phyloP scores from a whole-genome alignment of 2,113 vertebrate species.

The Eira barbara region DNA sequence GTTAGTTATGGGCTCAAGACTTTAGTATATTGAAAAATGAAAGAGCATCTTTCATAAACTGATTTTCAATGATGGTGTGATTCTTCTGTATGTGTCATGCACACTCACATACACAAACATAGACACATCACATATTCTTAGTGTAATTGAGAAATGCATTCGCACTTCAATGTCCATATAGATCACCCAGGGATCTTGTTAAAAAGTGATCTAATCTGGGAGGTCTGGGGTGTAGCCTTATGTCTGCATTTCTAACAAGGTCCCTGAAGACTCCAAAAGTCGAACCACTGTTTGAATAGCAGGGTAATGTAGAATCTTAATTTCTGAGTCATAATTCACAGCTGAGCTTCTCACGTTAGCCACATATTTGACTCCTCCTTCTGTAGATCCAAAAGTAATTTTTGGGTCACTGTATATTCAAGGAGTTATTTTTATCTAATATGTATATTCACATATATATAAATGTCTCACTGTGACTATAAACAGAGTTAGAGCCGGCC shows the following conservation, averaged over 20 bases:
- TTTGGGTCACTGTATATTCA: background rate
- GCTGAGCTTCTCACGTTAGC: background rate
- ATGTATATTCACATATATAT: background rate
- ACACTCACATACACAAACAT: background rate
- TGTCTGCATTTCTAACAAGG: background rate
- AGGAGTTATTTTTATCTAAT: conserved; percentile 13
- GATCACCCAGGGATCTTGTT: background rate
- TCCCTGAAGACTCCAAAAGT: background rate
- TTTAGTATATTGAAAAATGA: background rate
- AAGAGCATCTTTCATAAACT: background rate
- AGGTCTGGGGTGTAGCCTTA: background rate
- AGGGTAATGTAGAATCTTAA: background rate
- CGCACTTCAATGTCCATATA: background rate
- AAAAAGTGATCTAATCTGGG: background rate
- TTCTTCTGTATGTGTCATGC: background rate
- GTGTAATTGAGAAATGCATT: background rate
- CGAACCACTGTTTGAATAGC: background rate
- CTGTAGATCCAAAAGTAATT: background rate
- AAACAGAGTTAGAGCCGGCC: background rate
- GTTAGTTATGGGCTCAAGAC: background rate
- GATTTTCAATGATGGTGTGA: background rate
- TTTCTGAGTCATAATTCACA: background rate
- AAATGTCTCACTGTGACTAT: background rate
- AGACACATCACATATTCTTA: background rate
- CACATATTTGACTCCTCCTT: background rate